Percentiles rank a stretch among this genome's conserved stretches.
Conservation (phyloP, 2,888 invertebrate species). For the Latrodectus elegans region DNA sequence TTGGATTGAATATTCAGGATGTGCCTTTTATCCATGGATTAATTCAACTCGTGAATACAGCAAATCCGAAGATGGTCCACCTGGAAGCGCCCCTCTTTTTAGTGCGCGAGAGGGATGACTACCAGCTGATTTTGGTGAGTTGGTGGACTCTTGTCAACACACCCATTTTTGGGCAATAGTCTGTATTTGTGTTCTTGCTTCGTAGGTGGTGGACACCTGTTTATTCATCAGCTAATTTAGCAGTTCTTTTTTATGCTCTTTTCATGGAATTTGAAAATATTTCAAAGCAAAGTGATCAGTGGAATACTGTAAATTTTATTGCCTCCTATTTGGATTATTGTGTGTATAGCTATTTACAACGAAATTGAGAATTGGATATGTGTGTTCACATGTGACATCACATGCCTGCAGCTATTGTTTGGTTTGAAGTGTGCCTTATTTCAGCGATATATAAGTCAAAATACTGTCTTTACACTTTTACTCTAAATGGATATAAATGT, state of each 20-base stretch:
- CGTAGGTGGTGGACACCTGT: slow-evolving; percentile 59
- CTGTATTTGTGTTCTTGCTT: slow-evolving; percentile 9
- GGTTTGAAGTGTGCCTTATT: too few relatives aligned
- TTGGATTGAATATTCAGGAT: slow-evolving; percentile 31
- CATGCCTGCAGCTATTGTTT: too few relatives aligned
- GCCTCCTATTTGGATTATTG: too few relatives aligned
- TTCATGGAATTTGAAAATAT: too few relatives aligned
- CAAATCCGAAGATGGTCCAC: slow-evolving; percentile 57
- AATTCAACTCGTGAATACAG: slow-evolving; percentile 7
- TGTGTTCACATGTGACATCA: too few relatives aligned
- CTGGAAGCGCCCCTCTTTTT: slow-evolving; percentile 63
- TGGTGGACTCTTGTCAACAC: background rate
- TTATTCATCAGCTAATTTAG: slow-evolving; percentile 2
- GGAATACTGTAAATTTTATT: too few relatives aligned
- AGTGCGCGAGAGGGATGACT: slow-evolving; percentile 61
- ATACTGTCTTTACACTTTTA: too few relatives aligned
- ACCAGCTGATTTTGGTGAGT: slow-evolving; percentile 68
- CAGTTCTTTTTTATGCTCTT: background rate
- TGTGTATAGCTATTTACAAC: too few relatives aligned
- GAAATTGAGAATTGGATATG: too few relatives aligned
- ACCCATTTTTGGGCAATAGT: slow-evolving; percentile 52
- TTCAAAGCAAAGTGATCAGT: background rate
- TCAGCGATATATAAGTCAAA: too few relatives aligned
- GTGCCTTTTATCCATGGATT: slow-evolving; percentile 39
- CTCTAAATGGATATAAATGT: too few relatives aligned